phyloP scores from a whole-genome alignment of 2,888 invertebrate genomes.

The Dynastes grantii region DNA sequence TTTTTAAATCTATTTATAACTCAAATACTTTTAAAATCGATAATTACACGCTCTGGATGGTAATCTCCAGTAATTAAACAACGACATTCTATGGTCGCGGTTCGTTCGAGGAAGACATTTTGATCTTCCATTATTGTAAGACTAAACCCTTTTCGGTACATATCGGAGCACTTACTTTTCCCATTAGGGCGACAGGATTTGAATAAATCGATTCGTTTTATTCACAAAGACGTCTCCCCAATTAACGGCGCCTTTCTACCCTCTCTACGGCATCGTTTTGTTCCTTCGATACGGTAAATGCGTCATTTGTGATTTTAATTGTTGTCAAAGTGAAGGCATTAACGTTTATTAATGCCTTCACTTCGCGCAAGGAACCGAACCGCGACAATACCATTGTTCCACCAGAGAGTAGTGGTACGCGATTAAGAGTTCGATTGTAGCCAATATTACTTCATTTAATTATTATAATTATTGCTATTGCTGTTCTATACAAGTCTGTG shows the following conservation, averaged over 20 bases:
- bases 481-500: not conserved
- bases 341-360: constrained; percentile 38
- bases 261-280: constrained; percentile 8
- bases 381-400: constrained; percentile 18
- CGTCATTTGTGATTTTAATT: constrained; percentile 43
- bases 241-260: constrained; percentile 19
- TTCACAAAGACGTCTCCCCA: constrained; percentile 25
- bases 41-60: no score
- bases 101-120: constrained; percentile 2
- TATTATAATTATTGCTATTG: not conserved
- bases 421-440: constrained; percentile 23
- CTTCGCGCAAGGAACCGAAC: not conserved
- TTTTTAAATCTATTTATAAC: no score
- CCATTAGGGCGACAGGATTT: constrained; percentile 28
- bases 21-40: no score
- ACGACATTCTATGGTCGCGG: not conserved
- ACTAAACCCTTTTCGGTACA: constrained; percentile 7
- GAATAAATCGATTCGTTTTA: constrained; percentile 36
- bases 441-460: constrained; percentile 7
- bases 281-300: constrained; percentile 39
- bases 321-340: constrained; percentile 38
- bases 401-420: not conserved
- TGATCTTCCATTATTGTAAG: constrained; percentile 9
- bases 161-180: constrained; percentile 29
- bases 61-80: not conserved